Evolutionary conservation across 2,797 vertebrate species (phyloP), one percentile per base, ranked within the genome.

Genomic region (Dromococcyx pavoninus): DNA sequence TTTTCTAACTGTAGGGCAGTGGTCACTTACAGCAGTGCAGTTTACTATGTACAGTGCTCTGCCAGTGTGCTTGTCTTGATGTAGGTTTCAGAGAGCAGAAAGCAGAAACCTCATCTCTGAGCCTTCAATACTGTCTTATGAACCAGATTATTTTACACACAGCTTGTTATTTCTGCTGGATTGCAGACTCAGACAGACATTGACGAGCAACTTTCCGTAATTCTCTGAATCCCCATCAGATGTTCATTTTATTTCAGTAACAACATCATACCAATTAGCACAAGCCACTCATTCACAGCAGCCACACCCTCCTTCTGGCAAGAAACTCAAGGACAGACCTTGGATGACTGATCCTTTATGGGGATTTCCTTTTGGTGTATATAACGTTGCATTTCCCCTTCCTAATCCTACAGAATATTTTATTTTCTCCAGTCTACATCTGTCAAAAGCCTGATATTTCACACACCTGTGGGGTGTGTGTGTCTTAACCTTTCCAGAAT

Each of bases 401-500:
- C 78, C 74, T 93, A 82, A 88, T 60, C 67, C 61, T 67, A 60
- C 61, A 19, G 28, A 78, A 82, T 17, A 62, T 3, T 56, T 25
- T 73, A 5, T 70, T 88, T 80, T 91, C 30, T 87, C 66, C 41
- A 69, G 71, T 35, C 54, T 39, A 8, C n/a, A n/a, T 86, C 48
- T 80, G 77, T 51, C 86, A 74, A 58, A 95, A 78, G 48, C 10
- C 57, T 74, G 41, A 35, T 76, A 61, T 48, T 85, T 33, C 70
- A 78, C 83, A 86, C 51, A 60, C 77, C n/a, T n/a, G n/a, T n/a
- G n/a, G 75, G 21, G 27, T 28, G 5, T 86, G 81, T 67, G 37
- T 66, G 48, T 57, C 67, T 89, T 86, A 88, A 69, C 32, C 30
- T 91, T 79, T 64, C 57, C 50, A 54, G 56, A 86, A 86, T 64